Percentiles rank a stretch among this genome's conserved stretches.
Conservation (phyloP, 2,888 invertebrate species). For the Brassicogethes aeneus region DNA sequence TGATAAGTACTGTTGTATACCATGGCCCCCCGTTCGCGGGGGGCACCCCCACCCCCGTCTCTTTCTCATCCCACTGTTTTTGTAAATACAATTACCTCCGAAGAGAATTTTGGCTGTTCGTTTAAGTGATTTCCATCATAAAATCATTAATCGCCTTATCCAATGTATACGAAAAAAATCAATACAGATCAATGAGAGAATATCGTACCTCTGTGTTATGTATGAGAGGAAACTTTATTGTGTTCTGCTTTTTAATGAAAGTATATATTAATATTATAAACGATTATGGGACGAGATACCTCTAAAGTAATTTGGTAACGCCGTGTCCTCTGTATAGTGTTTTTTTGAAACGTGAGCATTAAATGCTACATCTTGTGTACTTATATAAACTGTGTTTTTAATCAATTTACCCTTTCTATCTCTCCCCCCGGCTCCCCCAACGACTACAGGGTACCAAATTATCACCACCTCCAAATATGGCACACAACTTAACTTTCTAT, state of each 20-base stretch:
- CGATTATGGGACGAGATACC: slow-evolving; percentile 42
- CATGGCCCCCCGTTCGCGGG: slow-evolving; percentile 12
- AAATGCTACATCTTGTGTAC: slow-evolving; percentile 46
- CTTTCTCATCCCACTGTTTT: slow-evolving; percentile 15
- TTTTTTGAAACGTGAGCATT: slow-evolving; percentile 45
- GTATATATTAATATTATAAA: slow-evolving; percentile 39
- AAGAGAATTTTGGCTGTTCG: slow-evolving; percentile 43
- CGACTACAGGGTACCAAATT: no score
- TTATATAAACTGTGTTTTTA: slow-evolving; percentile 40
- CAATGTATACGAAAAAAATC: slow-evolving; percentile 57
- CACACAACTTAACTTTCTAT: no score
- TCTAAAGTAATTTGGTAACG: slow-evolving; percentile 43
- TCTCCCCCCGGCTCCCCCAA: no score
- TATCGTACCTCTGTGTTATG: slow-evolving; percentile 44
- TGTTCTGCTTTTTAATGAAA: slow-evolving; percentile 45
- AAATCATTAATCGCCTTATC: slow-evolving; percentile 53
- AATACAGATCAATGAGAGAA: slow-evolving; percentile 36
- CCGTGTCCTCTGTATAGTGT: slow-evolving; percentile 45
- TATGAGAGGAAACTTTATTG: slow-evolving; percentile 43
- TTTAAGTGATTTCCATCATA: slow-evolving; percentile 45
- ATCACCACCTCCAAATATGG: no score
- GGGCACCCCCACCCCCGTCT: slow-evolving; percentile 6
- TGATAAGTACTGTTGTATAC: slow-evolving; percentile 27
- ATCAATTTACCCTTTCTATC: slow-evolving; percentile 10
- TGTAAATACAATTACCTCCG: slow-evolving; percentile 39